Percentiles rank a stretch among this genome's conserved stretches.
phyloP scores from a whole-genome alignment of 2,888 invertebrate genomes.

The Lycia hirtaria region DNA sequence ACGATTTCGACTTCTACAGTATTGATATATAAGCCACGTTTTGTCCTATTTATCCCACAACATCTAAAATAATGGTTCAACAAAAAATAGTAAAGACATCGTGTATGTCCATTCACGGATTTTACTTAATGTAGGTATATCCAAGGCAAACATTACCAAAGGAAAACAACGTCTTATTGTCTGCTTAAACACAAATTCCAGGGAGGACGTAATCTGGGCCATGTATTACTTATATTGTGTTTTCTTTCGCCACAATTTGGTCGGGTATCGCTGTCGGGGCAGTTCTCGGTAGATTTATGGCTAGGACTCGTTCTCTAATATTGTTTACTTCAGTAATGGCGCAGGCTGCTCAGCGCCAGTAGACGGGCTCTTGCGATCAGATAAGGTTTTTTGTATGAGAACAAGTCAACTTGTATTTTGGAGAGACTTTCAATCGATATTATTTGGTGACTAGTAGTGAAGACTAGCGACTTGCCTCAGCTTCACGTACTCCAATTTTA shows the following conservation, averaged over 20 bases:
- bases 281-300: constrained; percentile 75
- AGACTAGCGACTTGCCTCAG: no score
- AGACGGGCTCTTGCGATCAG: neutral
- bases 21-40: no score
- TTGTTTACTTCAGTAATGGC: constrained; percentile 76
- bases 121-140: neutral
- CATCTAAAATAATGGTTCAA: neutral
- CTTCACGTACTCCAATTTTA: no score
- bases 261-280: constrained; percentile 62
- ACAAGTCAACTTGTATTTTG: no score
- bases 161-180: constrained; percentile 35
- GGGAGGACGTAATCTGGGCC: constrained; percentile 63
- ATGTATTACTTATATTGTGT: constrained; percentile 64
- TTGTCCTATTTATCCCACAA: no score
- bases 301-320: constrained; percentile 74
- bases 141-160: constrained; percentile 6
- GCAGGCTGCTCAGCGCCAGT: constrained; percentile 42
- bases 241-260: constrained; percentile 71
- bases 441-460: no score
- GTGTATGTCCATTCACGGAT: neutral
- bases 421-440: no score
- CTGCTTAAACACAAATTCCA: constrained; percentile 48
- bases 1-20: no score
- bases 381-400: neutral
- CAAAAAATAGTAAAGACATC: neutral